phyloP scores from a whole-genome alignment of 2,113 vertebrate species.

The Seriola quinqueradiata region DNA sequence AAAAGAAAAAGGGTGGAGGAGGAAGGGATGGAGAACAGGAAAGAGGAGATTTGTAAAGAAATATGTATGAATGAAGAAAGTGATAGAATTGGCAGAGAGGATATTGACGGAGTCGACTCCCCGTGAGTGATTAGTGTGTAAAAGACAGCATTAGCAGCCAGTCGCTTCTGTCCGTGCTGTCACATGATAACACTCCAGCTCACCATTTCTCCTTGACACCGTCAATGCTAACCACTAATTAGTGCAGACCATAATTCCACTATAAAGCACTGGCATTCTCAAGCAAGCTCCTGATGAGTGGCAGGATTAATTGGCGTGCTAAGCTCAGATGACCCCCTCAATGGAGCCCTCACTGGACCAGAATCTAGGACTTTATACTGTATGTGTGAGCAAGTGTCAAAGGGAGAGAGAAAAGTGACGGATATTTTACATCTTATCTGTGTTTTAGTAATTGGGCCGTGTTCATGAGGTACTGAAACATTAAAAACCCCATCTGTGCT shows the following conservation, averaged over 20 bases:
- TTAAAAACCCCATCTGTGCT: slow-evolving; percentile 71
- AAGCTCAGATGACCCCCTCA: slow-evolving; percentile 65
- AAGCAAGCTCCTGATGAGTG: slow-evolving; percentile 66
- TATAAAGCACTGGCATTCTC: slow-evolving; percentile 54
- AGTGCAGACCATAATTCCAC: slow-evolving; percentile 68
- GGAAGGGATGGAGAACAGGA: slow-evolving; percentile 53
- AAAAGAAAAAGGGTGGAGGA: slow-evolving; percentile 66
- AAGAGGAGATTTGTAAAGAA: slow-evolving; percentile 54
- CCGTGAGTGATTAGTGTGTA: slow-evolving; percentile 27
- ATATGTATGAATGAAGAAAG: slow-evolving; percentile 54
- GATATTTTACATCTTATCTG: slow-evolving; percentile 59
- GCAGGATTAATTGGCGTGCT: slow-evolving; percentile 78
- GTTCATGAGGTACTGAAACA: slow-evolving; percentile 67
- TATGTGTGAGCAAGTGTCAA: slow-evolving; percentile 45
- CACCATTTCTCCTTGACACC: slow-evolving; percentile 67
- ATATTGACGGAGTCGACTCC: slow-evolving; percentile 36
- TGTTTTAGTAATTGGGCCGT: slow-evolving; percentile 67
- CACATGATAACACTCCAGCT: slow-evolving; percentile 49
- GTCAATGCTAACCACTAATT: slow-evolving; percentile 72
- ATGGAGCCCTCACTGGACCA: slow-evolving; percentile 51
- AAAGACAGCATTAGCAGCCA: slow-evolving; percentile 36
- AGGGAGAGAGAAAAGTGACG: slow-evolving; percentile 38
- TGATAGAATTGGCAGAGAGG: slow-evolving; percentile 13
- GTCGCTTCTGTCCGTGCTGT: slow-evolving; percentile 39
- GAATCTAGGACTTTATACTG: slow-evolving; percentile 46